A percentile compares a stretch with the other conserved stretches of the same genome.
phyloP scores from a whole-genome alignment of 1,140 invertebrate genomes.

The Periplaneta americana region DNA sequence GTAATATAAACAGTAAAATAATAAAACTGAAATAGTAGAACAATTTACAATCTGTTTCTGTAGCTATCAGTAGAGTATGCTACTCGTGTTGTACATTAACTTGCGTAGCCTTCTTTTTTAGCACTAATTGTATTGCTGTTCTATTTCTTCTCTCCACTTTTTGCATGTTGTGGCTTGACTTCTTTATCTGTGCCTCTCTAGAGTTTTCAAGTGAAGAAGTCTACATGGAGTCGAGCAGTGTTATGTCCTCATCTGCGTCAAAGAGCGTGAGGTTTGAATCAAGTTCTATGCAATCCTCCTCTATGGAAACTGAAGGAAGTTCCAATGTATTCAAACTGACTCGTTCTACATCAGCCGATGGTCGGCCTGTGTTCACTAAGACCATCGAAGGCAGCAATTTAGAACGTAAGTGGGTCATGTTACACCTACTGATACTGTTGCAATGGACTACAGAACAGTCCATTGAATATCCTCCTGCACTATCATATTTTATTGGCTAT shows the following conservation, averaged over 20 bases:
- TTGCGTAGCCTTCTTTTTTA: too few relatives aligned
- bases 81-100: too few relatives aligned
- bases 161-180: background rate
- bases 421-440: background rate
- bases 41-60: too few relatives aligned
- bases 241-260: conserved; percentile 1
- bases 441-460: background rate
- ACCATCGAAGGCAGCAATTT: conserved; percentile 67
- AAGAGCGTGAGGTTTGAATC: background rate
- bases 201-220: background rate
- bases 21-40: too few relatives aligned
- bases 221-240: background rate
- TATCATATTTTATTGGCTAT: background rate
- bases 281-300: background rate
- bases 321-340: conserved; percentile 29
- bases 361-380: conserved; percentile 57
- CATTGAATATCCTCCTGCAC: background rate
- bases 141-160: background rate
- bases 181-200: background rate
- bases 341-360: conserved; percentile 23
- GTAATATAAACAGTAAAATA: too few relatives aligned
- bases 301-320: background rate
- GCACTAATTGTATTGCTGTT: too few relatives aligned
- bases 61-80: too few relatives aligned
- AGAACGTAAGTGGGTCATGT: conserved; percentile 61